Percentiles rank a stretch among this genome's conserved stretches.
These are phyloP conservation scores for Argopecten irradians DNA, from an alignment of 1,140 invertebrate genomes.

Conservation along the genomic window DNA sequence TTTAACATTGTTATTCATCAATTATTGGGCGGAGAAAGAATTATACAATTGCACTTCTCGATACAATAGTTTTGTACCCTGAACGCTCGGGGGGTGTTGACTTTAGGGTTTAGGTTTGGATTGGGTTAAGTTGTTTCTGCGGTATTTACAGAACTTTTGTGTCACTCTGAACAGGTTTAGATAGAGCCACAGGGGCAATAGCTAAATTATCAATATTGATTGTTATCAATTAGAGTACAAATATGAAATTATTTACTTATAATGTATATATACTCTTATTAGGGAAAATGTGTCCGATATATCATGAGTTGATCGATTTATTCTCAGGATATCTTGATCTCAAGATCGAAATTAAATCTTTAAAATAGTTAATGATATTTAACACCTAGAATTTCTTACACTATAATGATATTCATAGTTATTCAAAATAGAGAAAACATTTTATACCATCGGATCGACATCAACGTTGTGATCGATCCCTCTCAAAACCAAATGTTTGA, in stretches of 20 bases:
- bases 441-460: too few relatives aligned
- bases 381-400: too few relatives aligned
- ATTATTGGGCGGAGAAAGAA: neutral
- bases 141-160: neutral
- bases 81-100: neutral
- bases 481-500: too few relatives aligned
- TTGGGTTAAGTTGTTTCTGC: neutral
- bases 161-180: neutral
- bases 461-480: too few relatives aligned
- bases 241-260: neutral
- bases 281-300: too few relatives aligned
- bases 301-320: too few relatives aligned
- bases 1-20: neutral
- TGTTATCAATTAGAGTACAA: conserved; percentile 12
- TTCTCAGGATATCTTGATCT: too few relatives aligned
- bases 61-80: neutral
- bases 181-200: neutral
- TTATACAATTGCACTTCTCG: neutral
- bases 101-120: neutral
- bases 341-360: too few relatives aligned
- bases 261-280: too few relatives aligned
- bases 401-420: too few relatives aligned
- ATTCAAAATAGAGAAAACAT: too few relatives aligned
- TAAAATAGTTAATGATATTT: too few relatives aligned
- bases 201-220: neutral